These are phyloP conservation scores for Forbesichthys papilliferus DNA, from an alignment of 2,113 vertebrate genomes.

Conservation along the genomic window DNA sequence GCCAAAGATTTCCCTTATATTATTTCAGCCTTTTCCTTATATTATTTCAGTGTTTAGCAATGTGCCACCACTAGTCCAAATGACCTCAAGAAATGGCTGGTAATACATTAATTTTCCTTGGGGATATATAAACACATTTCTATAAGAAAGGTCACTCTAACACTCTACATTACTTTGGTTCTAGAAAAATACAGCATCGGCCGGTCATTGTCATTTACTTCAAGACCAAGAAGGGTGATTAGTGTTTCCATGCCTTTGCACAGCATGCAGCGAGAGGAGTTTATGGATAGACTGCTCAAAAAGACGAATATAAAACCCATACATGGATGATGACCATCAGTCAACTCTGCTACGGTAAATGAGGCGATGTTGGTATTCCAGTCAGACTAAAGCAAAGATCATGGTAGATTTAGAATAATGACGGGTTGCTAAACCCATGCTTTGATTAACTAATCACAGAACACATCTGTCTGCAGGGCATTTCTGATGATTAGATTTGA, in stretches of 20 bases:
- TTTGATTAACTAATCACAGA: slow-evolving; percentile 66
- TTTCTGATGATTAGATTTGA: slow-evolving; percentile 43
- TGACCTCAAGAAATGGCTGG: slow-evolving; percentile 11
- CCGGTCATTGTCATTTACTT: too few species aligned
- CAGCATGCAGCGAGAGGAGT: too few species aligned
- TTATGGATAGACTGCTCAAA: too few species aligned
- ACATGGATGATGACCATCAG: slow-evolving; percentile 4
- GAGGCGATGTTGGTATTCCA: slow-evolving; percentile 41
- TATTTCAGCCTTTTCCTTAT: neutral
- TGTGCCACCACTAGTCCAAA: neutral
- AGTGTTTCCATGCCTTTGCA: too few species aligned
- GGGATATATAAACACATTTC: neutral
- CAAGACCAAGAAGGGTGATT: too few species aligned
- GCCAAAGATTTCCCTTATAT: neutral
- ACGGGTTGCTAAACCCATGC: slow-evolving; percentile 47
- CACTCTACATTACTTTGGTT: too few species aligned
- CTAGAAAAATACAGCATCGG: too few species aligned
- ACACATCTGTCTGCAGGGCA: slow-evolving; percentile 39
- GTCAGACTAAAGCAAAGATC: slow-evolving; percentile 49
- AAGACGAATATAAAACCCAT: too few species aligned
- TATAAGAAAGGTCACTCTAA: too few species aligned
- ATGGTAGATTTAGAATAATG: slow-evolving; percentile 43
- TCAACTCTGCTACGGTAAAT: slow-evolving; percentile 18
- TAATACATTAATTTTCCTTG: neutral
- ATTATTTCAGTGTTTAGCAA: neutral